Evolutionary conservation across 2,888 invertebrate species (phyloP).

Genomic region (Lamproptera curius): DNA sequence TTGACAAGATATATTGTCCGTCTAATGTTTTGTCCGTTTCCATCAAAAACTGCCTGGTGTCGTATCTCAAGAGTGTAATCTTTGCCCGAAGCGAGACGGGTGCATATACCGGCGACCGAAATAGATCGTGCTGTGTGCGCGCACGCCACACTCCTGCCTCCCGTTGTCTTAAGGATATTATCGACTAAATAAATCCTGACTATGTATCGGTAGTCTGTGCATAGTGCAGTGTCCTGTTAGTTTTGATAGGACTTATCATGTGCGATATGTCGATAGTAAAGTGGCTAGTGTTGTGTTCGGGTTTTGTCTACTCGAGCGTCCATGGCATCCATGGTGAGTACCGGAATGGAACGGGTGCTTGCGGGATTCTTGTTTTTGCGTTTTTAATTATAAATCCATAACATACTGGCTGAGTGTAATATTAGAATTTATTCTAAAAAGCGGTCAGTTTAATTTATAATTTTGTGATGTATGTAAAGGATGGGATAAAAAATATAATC

Average conservation of each 20-base stretch:
- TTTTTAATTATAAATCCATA: no score
- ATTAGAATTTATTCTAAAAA: no score
- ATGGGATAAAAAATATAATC: no score
- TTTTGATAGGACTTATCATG: conserved; percentile 23
- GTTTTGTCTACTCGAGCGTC: conserved; percentile 27
- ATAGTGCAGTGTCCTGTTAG: conserved; percentile 9
- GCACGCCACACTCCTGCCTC: conserved; percentile 42
- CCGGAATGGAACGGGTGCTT: no score
- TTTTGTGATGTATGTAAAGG: no score
- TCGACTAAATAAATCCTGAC: not conserved
- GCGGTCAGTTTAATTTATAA: no score
- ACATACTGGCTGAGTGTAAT: no score
- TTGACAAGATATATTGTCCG: no score
- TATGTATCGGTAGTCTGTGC: conserved; percentile 12
- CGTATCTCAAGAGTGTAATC: conserved; percentile 39
- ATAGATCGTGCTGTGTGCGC: conserved; percentile 61
- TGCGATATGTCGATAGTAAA: conserved; percentile 33
- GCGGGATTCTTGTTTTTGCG: no score
- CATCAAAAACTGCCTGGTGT: not conserved
- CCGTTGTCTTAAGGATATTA: conserved; percentile 46
- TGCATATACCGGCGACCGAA: conserved; percentile 58
- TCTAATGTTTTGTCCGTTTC: no score
- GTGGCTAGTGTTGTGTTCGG: conserved; percentile 30
- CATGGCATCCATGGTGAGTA: conserved; percentile 35
- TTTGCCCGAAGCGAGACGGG: conserved; percentile 58